Evolutionary conservation across 2,888 invertebrate genomes (phyloP).

Genomic region (Phalera bucephala): DNA sequence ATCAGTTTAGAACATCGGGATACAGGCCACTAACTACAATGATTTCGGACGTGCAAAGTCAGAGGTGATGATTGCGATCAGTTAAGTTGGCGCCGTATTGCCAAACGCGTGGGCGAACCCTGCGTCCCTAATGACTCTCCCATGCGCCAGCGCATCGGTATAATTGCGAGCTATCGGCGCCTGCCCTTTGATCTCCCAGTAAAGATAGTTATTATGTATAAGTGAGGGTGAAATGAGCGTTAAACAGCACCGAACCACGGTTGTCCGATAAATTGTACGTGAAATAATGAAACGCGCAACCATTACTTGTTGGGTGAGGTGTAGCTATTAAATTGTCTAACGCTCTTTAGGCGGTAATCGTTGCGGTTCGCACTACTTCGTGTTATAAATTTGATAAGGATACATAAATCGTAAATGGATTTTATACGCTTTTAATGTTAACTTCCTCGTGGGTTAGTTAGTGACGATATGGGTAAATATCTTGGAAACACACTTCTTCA

Average conservation of each 20-base stretch:
- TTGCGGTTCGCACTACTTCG: conserved; percentile 26
- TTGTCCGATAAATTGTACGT: conserved; percentile 73
- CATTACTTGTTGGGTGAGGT: conserved; percentile 50
- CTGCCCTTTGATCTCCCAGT: conserved; percentile 76
- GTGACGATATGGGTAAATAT: no score
- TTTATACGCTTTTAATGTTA: conserved; percentile 10
- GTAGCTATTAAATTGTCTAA: conserved; percentile 53
- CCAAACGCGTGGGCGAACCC: conserved; percentile 32
- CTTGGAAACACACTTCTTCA: no score
- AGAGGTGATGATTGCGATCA: conserved; percentile 73
- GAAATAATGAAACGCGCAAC: conserved; percentile 66
- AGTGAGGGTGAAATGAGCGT: conserved; percentile 75
- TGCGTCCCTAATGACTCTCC: conserved; percentile 67
- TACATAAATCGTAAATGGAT: conserved; percentile 26
- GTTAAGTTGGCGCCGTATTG: conserved; percentile 65
- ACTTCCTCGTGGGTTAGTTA: neutral
- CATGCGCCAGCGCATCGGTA: conserved; percentile 66
- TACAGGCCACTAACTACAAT: conserved; percentile 15
- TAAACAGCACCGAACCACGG: conserved; percentile 63
- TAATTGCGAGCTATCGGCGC: conserved; percentile 75
- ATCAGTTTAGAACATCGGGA: conserved; percentile 13
- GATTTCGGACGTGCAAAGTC: conserved; percentile 58
- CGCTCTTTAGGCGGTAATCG: conserved; percentile 43
- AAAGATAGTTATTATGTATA: conserved; percentile 78
- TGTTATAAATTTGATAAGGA: conserved; percentile 36